Evolutionary conservation across 2,113 vertebrate species (phyloP), one percentile per base, ranked within the genome.

Genomic region (Crypturellus undulatus): DNA sequence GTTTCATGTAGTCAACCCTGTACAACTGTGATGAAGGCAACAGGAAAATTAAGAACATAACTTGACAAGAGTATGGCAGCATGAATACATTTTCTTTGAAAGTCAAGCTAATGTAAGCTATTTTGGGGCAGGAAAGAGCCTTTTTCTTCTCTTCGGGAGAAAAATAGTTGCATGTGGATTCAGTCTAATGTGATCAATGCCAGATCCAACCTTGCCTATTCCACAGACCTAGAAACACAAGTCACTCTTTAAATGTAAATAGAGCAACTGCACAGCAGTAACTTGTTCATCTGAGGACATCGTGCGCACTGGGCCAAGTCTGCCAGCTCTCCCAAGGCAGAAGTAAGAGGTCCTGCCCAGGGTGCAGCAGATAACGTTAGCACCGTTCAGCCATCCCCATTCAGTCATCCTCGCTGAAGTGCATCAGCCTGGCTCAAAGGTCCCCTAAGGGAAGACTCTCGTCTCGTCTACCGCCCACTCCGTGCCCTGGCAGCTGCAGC

Each of bases 401-500:
- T 9, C 42, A 12, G 42, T 21, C 81, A 60, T 47, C 28, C 12
- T 14, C 36, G 32, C 34, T 38, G 14, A n/a, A 30, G 81, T 20
- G 34, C 62, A 76, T 36, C 75, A 79, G 28, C 19, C 69, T 0
- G 0, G 38, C 56, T 89, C 52, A 36, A 51, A 14, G 49, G 60
- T 54, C 63, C 56, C 32, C 63, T 11, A 38, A 43, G 49, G 40
- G n/a, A 84, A 79, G 52, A 32, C 11, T 32, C 84, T 73, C 0
- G 0, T 60, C 84, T 73, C 0, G 0, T 60, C 60, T 47, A 91
- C 56, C 64, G 43, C 15, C 25, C 40, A 54, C 1, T 12, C 25
- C 36, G 49, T 1, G 1, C 32, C 5, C 13, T n/a, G 51, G 20
- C 26, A 30, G 20, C 43, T 24, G 51, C 60, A 8, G 6, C 63